Evolutionary conservation across 1,140 invertebrate genomes (phyloP), one percentile per base, ranked within the genome.

Genomic region (Araneus ventricosus): DNA sequence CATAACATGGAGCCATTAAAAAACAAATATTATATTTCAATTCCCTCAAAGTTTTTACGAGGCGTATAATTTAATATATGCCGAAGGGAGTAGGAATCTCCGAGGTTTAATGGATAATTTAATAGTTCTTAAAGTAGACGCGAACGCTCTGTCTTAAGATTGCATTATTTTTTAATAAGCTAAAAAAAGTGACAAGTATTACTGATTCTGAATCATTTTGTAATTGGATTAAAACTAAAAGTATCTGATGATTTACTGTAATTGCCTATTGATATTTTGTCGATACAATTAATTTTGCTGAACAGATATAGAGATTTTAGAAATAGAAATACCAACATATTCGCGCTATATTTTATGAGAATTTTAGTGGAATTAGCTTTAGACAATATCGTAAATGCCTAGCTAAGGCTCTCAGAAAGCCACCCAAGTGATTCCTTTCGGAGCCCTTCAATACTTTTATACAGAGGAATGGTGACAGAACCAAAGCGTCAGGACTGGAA

Each of bases 1-100:
- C 70, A 75, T 75, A 75, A 75, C 70, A 34, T 34, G 70, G 22
- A 75, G 30, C 34, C 70, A 75, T 75, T 75, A 75, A 75, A 75
- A 75, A 75, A 75, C 70, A 75, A 75, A 75, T 75, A 75, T 75
- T 75, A 75, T 75, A 75, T 75, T 75, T 75, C 70, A 75, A 75
- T 75, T 75, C 70, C 20, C 27, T 30, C 27, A 75, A 75, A 75
- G 70, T 75, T 75, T 75, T 75, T 75, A 75, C 70, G 70, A 75
- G 20, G 70, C 70, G 70, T 75, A 75, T 75, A 75, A 75, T 75
- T 75, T 75, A 75, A 75, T 75, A 75, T 75, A 75, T 75, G 70
- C 70, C 34, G 20, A 75, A 34, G 70, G 10, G 70, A 20, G 20
- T 20, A 75, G 20, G 70, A 75, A 34, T 75, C 34, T 37, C 27